Evolutionary conservation across 2,888 invertebrate species (phyloP).

Genomic region (Lithodes maja): DNA sequence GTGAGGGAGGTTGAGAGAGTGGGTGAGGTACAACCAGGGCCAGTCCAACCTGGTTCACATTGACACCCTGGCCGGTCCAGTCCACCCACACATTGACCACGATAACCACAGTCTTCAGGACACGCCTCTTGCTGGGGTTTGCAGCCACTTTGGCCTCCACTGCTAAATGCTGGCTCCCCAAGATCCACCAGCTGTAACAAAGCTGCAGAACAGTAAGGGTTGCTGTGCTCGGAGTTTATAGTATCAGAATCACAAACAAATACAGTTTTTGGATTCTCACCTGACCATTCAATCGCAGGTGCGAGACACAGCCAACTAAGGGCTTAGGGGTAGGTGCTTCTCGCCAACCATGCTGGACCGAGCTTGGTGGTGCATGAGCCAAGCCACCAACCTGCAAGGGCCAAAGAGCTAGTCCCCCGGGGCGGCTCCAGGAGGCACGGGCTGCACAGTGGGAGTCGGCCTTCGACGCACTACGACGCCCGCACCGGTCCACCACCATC

Average conservation of each 20-base stretch:
- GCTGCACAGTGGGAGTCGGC: conserved; percentile 48
- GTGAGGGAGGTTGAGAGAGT: conserved; percentile 38
- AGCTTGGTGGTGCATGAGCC: conserved; percentile 35
- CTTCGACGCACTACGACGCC: background rate
- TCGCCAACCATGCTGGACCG: conserved; percentile 40
- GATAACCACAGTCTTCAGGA: conserved; percentile 15
- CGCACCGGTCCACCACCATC: conserved; percentile 48
- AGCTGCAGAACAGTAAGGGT: conserved; percentile 32
- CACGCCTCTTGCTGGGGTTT: conserved; percentile 27
- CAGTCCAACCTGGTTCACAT: conserved; percentile 39
- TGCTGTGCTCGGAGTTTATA: background rate
- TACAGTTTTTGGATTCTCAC: conserved; percentile 32
- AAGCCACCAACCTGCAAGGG: conserved; percentile 57
- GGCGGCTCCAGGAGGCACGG: conserved; percentile 24
- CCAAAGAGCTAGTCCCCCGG: background rate
- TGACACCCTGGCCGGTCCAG: conserved; percentile 35
- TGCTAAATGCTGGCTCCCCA: conserved; percentile 50
- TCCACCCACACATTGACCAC: conserved; percentile 42
- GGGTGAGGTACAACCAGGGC: conserved; percentile 26
- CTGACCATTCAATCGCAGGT: conserved; percentile 48
- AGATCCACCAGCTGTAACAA: conserved; percentile 60
- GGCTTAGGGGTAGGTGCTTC: conserved; percentile 29
- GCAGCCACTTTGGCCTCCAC: conserved; percentile 32
- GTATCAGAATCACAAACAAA: background rate
- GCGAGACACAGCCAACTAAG: conserved; percentile 45